Conservation (phyloP, 2,888 invertebrate species). For the Monopis laevigella region DNA sequence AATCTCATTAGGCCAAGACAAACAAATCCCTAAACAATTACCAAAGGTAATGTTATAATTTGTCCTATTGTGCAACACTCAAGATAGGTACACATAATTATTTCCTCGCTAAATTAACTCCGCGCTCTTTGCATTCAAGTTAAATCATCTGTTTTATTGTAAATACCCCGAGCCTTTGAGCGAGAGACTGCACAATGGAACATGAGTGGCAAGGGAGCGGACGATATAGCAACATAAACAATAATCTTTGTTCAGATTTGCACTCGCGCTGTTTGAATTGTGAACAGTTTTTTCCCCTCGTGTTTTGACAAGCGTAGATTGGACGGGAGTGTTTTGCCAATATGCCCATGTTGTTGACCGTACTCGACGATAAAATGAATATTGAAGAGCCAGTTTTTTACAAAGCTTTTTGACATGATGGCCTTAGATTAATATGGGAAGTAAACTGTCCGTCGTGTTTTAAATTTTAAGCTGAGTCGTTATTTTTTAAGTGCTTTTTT, state of each 20-base stretch:
- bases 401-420: not conserved
- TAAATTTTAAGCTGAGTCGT: too few relatives aligned
- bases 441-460: too few relatives aligned
- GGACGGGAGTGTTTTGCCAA: conserved; percentile 59
- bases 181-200: conserved; percentile 36
- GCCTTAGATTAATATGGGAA: too few relatives aligned
- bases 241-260: conserved; percentile 61
- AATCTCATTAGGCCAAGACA: too few relatives aligned
- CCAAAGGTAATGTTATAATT: too few relatives aligned
- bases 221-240: conserved; percentile 58
- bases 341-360: conserved; percentile 54
- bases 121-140: conserved; percentile 38
- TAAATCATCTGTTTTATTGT: conserved; percentile 57
- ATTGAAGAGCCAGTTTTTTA: conserved; percentile 31
- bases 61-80: too few relatives aligned
- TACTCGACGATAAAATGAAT: conserved; percentile 56
- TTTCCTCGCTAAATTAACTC: conserved; percentile 47
- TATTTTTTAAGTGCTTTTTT: too few relatives aligned
- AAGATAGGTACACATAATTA: too few relatives aligned
- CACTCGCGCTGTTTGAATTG: conserved; percentile 59
- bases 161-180: conserved; percentile 31
- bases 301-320: conserved; percentile 59
- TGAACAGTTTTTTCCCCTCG: conserved; percentile 53
- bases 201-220: conserved; percentile 20
- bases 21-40: too few relatives aligned